phyloP scores from a whole-genome alignment of 2,113 vertebrate species.

The Phalacrocorax pelagicus region DNA sequence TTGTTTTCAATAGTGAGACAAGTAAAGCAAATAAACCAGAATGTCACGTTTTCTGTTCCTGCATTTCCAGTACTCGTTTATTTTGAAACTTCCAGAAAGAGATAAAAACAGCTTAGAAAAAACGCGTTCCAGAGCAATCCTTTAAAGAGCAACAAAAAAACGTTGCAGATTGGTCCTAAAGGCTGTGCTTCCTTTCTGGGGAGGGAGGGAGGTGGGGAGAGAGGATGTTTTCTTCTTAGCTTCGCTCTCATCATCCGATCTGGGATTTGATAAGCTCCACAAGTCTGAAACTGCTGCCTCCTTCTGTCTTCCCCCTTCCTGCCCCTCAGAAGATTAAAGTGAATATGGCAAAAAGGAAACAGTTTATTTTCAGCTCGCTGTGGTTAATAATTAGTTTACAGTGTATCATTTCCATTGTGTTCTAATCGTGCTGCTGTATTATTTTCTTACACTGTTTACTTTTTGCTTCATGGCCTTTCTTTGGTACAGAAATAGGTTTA shows the following conservation, averaged over 20 bases:
- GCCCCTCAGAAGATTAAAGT: conserved; percentile 32
- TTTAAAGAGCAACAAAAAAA: conserved; percentile 45
- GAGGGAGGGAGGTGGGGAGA: neutral
- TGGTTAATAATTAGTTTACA: conserved; percentile 36
- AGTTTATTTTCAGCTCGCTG: conserved; percentile 39
- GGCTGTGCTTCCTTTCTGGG: conserved; percentile 37
- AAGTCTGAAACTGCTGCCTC: conserved; percentile 16
- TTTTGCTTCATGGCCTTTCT: neutral
- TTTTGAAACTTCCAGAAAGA: conserved; percentile 41
- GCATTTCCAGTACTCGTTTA: conserved; percentile 4
- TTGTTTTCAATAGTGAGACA: neutral
- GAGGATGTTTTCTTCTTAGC: conserved; percentile 59
- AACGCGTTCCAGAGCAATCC: conserved; percentile 33
- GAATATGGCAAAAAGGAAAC: conserved; percentile 28
- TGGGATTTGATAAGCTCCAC: conserved; percentile 51
- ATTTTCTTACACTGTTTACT: neutral
- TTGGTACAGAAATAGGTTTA: neutral
- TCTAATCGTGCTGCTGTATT: neutral
- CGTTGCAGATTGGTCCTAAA: conserved; percentile 1
- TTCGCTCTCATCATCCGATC: conserved; percentile 26
- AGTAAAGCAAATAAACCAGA: neutral
- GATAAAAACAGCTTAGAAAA: conserved; percentile 41
- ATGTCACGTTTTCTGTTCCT: neutral
- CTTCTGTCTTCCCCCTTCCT: conserved; percentile 35
- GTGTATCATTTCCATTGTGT: neutral